These are phyloP conservation scores for Asarcornis scutulata DNA, from an alignment of 2,113 vertebrate species.

Conservation along the genomic window DNA sequence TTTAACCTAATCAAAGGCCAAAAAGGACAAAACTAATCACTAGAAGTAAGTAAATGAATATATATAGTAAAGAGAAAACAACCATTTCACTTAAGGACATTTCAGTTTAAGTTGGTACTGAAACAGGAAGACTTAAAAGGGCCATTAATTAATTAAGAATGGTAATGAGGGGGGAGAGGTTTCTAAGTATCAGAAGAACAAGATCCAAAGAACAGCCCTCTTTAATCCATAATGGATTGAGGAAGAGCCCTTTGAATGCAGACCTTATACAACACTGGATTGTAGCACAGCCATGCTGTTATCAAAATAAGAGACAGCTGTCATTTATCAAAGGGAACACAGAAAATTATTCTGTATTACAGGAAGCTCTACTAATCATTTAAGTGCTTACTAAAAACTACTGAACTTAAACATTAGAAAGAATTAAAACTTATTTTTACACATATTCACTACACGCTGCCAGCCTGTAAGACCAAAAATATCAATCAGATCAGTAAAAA, in stretches of 20 bases:
- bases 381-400: slow-evolving; percentile 22
- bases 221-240: background rate
- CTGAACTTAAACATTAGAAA: background rate
- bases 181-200: background rate
- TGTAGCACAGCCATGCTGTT: background rate
- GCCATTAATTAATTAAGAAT: background rate
- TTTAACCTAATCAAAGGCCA: background rate
- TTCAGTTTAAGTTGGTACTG: background rate
- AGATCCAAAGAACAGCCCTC: background rate
- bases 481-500: background rate
- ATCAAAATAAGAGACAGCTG: slow-evolving; percentile 19
- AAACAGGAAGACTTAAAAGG: background rate
- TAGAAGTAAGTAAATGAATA: background rate
- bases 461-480: background rate
- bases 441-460: background rate
- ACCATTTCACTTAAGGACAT: background rate
- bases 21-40: background rate
- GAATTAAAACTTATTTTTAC: background rate
- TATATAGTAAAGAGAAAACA: background rate
- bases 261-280: background rate
- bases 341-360: slow-evolving; percentile 16
- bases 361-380: slow-evolving; percentile 7
- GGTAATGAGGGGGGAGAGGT: background rate
- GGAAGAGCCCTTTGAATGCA: background rate
- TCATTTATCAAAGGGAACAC: slow-evolving; percentile 33